phyloP scores from a whole-genome alignment of 1,140 invertebrate species.

The Apis cerana region DNA sequence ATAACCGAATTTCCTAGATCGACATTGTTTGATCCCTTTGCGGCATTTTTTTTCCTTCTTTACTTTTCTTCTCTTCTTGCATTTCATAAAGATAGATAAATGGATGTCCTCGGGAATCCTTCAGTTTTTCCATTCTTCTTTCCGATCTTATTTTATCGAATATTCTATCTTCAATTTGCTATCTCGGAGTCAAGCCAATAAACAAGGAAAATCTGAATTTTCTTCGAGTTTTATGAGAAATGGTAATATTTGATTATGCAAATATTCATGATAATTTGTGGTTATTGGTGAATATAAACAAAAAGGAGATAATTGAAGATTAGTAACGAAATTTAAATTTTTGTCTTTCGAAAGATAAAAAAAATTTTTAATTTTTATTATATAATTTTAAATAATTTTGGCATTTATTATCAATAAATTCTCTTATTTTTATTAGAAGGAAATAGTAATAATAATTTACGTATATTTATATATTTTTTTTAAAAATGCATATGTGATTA shows the following conservation, averaged over 20 bases:
- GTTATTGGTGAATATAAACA: too few species aligned
- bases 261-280: too few species aligned
- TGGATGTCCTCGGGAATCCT: conserved; percentile 38
- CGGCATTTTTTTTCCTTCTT: not conserved
- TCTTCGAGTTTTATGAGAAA: not conserved
- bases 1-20: conserved; percentile 6
- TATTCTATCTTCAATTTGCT: not conserved
- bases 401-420: too few species aligned
- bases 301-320: too few species aligned
- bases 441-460: too few species aligned
- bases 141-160: conserved; percentile 5
- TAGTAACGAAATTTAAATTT: too few species aligned
- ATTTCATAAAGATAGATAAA: conserved; percentile 55
- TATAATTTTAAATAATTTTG: too few species aligned
- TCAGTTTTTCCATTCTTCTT: conserved; percentile 31
- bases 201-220: not conserved
- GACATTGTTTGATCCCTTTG: conserved; percentile 53
- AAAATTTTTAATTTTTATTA: too few species aligned
- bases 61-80: not conserved
- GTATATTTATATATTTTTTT: too few species aligned
- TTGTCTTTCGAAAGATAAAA: too few species aligned
- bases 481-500: too few species aligned
- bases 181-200: conserved; percentile 1
- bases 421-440: too few species aligned
- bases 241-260: not conserved